A percentile compares a stretch with the other conserved stretches of the same genome.
Evolutionary conservation across 2,888 invertebrate genomes (phyloP).

Genomic region (Drosophila trichaetosa): DNA sequence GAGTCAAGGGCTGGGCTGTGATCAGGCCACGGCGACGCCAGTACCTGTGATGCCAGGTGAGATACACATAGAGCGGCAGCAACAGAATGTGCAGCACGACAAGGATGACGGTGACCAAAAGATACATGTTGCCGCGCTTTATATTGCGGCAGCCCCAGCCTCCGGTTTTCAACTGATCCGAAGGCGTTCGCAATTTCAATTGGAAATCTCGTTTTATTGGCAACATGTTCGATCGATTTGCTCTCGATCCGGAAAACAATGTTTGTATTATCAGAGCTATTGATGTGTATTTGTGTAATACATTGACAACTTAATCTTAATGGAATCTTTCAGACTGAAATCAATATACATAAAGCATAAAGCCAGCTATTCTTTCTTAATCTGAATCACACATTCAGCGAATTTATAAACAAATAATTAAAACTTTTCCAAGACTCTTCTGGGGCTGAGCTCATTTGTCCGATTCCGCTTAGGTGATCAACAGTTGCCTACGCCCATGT

Average conservation of each 20-base stretch:
- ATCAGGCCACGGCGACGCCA: conserved; percentile 83
- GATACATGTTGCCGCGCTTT: conserved; percentile 56
- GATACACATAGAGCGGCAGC: conserved; percentile 70
- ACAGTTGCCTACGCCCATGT: not conserved
- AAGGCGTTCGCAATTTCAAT: not conserved
- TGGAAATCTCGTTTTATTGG: not conserved
- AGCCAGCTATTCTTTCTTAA: not conserved
- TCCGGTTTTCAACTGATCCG: conserved; percentile 26
- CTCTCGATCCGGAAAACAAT: not conserved
- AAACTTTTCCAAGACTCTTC: not conserved
- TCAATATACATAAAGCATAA: not conserved
- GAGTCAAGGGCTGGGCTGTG: conserved; percentile 81
- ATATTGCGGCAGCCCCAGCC: conserved; percentile 73
- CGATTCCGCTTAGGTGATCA: not conserved
- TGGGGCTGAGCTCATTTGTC: not conserved
- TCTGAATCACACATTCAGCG: not conserved
- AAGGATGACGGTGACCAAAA: conserved; percentile 36
- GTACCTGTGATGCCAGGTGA: conserved; percentile 81
- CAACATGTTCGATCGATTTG: conserved; percentile 19
- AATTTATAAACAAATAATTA: not conserved
- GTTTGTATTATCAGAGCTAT: not conserved
- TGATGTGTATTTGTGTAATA: not conserved
- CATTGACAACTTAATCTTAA: conserved; percentile 23
- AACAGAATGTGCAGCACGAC: conserved; percentile 51
- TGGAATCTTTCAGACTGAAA: conserved; percentile 3